Conservation (phyloP, 2,113 vertebrate species). For the Brachirus orientalis region DNA sequence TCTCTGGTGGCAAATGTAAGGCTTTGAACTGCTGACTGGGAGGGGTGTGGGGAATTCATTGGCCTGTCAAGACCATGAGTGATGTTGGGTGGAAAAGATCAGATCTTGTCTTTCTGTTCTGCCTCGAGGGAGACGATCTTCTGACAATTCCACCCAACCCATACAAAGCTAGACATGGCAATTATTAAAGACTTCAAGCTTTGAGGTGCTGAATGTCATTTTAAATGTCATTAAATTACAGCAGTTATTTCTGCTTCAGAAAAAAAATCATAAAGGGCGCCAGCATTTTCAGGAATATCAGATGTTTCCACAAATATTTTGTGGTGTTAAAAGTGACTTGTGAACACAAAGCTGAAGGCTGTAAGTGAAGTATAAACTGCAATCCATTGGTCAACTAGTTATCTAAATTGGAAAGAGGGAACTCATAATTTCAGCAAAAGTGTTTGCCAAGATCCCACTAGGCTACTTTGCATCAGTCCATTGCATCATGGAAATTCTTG, state of each 20-base stretch:
- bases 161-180: conserved; percentile 33
- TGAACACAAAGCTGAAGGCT: neutral
- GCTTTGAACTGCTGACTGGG: conserved; percentile 65
- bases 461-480: neutral
- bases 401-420: neutral
- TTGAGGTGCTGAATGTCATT: neutral
- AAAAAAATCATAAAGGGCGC: neutral
- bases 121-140: conserved; percentile 39
- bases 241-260: neutral
- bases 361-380: neutral
- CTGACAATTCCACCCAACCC: conserved; percentile 25
- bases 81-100: conserved; percentile 65
- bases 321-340: neutral
- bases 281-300: no score
- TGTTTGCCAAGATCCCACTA: neutral
- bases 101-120: conserved; percentile 44
- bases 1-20: conserved; percentile 49
- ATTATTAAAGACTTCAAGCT: conserved; percentile 15
- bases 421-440: neutral
- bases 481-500: conserved; percentile 40
- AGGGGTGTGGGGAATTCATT: conserved; percentile 51
- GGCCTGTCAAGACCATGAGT: conserved; percentile 67
- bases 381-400: conserved; percentile 4
- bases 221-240: neutral
- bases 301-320: neutral